Percentiles rank a stretch among this genome's conserved stretches.
phyloP scores from a whole-genome alignment of 2,797 vertebrate species.

The Florisuga fusca region DNA sequence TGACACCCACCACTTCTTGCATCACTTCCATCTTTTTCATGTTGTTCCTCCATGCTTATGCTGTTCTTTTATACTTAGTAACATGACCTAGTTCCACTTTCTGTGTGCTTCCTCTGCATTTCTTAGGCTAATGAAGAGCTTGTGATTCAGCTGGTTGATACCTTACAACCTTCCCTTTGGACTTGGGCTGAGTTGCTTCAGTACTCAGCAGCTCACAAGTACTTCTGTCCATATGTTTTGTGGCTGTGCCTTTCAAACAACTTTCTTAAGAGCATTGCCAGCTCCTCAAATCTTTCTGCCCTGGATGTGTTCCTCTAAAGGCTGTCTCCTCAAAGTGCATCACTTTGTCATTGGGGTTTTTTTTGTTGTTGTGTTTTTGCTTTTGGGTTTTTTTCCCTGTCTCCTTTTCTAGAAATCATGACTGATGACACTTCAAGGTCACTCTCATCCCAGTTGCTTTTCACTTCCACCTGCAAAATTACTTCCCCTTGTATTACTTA shows the following conservation, averaged over 20 bases:
- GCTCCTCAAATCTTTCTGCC: neutral
- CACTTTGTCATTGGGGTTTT: neutral
- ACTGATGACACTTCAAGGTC: neutral
- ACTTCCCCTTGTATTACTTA: neutral
- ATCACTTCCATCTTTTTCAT: constrained; percentile 21
- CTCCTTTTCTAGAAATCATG: constrained; percentile 8
- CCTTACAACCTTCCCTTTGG: neutral
- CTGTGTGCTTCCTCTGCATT: constrained; percentile 50
- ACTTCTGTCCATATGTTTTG: neutral
- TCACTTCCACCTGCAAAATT: constrained; percentile 2
- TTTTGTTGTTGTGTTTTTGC: no score
- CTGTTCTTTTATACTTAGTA: constrained; percentile 39
- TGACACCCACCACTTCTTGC: neutral
- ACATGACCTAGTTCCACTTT: constrained; percentile 59
- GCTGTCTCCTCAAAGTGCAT: neutral
- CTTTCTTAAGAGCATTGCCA: neutral
- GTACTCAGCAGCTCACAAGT: neutral
- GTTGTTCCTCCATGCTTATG: neutral
- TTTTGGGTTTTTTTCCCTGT: neutral
- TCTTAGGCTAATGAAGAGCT: constrained; percentile 31
- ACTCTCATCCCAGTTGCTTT: neutral
- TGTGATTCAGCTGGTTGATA: neutral
- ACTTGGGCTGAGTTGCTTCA: neutral
- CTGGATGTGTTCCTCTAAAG: neutral
- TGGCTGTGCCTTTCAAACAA: neutral